Percentiles rank a stretch among this genome's conserved stretches.
phyloP scores from a whole-genome alignment of 2,113 vertebrate species.

The Rhinichthys klamathensis region DNA sequence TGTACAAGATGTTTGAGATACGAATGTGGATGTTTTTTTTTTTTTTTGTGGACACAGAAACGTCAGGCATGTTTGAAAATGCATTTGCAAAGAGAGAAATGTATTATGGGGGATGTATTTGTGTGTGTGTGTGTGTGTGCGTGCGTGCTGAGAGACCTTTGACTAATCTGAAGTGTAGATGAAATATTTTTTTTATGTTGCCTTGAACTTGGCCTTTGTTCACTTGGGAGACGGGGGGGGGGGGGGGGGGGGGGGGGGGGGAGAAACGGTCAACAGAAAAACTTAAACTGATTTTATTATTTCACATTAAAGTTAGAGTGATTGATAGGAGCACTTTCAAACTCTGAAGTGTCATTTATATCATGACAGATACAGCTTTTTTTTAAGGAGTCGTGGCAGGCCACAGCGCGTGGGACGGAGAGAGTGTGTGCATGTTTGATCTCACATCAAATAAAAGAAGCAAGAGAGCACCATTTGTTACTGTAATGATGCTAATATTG shows the following conservation, averaged over 20 bases:
- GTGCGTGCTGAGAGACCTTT: constrained; percentile 8
- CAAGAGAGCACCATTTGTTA: constrained; percentile 50
- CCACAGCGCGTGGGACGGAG: constrained; percentile 23
- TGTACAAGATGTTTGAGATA: background rate
- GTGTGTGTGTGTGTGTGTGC: constrained; percentile 29
- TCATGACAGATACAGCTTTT: constrained; percentile 72
- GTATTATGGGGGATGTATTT: background rate
- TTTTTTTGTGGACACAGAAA: background rate
- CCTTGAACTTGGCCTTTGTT: constrained; percentile 73
- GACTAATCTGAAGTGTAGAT: constrained; percentile 81
- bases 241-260: too few relatives aligned
- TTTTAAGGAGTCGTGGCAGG: constrained; percentile 56
- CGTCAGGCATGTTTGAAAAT: constrained; percentile 62
- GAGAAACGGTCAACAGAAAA: constrained; percentile 28
- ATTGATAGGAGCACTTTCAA: constrained; percentile 79
- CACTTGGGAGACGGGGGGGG: constrained; percentile 56
- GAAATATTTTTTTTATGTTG: constrained; percentile 82
- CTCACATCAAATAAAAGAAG: background rate
- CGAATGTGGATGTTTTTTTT: background rate
- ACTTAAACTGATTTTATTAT: constrained; percentile 78
- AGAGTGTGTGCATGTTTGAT: constrained; percentile 33
- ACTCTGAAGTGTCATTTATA: constrained; percentile 81
- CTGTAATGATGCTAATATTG: constrained; percentile 58
- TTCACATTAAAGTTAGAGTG: constrained; percentile 82
- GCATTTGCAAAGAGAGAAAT: constrained; percentile 74